Base-by-base conservation (phyloP, 2,888 invertebrate genomes). In the Mongoloraphidia duomilia region DNA sequence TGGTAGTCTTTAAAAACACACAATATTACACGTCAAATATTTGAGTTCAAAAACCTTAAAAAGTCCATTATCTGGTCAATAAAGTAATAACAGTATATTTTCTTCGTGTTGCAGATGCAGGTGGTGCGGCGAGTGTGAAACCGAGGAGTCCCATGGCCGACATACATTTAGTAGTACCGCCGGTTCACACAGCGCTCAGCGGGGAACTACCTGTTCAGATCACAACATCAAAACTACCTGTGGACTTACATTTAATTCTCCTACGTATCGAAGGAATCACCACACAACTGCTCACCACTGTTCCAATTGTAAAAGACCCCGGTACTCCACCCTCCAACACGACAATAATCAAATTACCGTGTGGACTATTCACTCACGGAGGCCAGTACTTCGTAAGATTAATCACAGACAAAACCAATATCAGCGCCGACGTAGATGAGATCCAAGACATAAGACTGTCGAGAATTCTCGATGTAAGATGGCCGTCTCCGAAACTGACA, bases 141-240 rank as follows among this genome's bases (percentile, higher is more conserved):
- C n/a, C 13, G 13, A 45, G 38, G 12, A 34, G 36, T 34, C 14
- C 36, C 36, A n/a, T 45, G n/a, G 17, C 34, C 9, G 17, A 40
- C 13, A 58, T 65, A 63, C 58, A 78, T 70, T 71, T 83, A 60
- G 75, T 81, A 63, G 76, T 85, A 58, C 85, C 87, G n/a, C 74
- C 79, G 55, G 76, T 80, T 43, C 82, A 87, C 63, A 80, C 82
- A 51, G 87, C 87, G 34, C 70, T 88, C 57, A 84, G 84, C 56
- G 87, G 87, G 55, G 87, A 88, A 66, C 76, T 88, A 51, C 80
- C 80, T 63, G 76, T 88, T 56, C 76, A 76, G 64, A 76, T 87
- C 58, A 61, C 67, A 44, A 71, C 72, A 13, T 63, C 70, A 33
- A 63, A 68, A 33, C 64, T 65, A 55, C 61, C 65, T 17, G 52